Evolutionary conservation across 2,797 vertebrate species (phyloP), one percentile per base, ranked within the genome.

Genomic region (Acipenser transmontanus): DNA sequence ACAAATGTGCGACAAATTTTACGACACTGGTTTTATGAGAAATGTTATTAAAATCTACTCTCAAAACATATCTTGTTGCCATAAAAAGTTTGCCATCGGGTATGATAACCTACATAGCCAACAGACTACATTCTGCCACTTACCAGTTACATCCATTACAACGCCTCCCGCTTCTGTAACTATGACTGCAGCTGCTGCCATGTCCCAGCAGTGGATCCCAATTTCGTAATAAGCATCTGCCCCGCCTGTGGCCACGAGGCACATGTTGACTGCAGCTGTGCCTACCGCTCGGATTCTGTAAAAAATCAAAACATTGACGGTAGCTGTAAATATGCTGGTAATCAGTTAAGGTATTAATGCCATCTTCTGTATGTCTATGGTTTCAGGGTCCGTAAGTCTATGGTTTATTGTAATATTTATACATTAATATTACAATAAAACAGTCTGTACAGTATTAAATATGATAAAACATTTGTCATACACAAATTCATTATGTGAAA

Each of bases 251-350:
- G 95, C 96, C 73, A 99, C 95, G 47, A 94, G 83, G 75, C 95
- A 96, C 95, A 98, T 94, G 80, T 99, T 98, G 67, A 94, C 76
- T 8, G 96, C 95, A n/a, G 96, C 96, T 1, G 92, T 93, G 2
- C 96, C 96, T 1, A 88, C 90, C 0, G 92, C 86, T 7, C 96
- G 90, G 11, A 99, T 87, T 63, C 96, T 98, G 73, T 66, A 64
- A 68, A 7, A 70, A 47, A 61, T 8, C 4, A 48, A 52, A 7
- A 14, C 17, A 12, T 7, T 2, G 2, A 47, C 12, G 34, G 12
- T 3, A 12, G 34, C 34, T 34, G 34, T 3, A 4, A 34, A 34
- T 34, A 34, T 34, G 34, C 34, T 34, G 34, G 34, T 34, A 34
- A 34, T 34, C 0, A 34, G 34, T 57, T 7, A n/a, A 57, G 54